Conservation (phyloP, 2,797 vertebrate genomes). For the Pipistrellus kuhlii region DNA sequence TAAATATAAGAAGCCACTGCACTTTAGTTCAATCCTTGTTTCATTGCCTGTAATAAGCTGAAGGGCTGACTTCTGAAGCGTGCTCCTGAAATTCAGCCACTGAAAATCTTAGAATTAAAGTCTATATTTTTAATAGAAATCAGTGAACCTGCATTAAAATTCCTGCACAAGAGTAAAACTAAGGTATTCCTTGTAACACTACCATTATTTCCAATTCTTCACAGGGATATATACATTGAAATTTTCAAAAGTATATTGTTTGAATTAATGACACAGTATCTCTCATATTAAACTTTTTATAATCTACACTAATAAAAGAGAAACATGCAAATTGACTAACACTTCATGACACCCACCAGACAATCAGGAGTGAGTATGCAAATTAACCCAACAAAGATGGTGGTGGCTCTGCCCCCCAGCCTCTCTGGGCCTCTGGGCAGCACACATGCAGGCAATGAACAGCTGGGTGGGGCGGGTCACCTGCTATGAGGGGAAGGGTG, state of each 20-base stretch:
- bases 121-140: conserved; percentile 60
- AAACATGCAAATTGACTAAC: too few relatives aligned
- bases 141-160: conserved; percentile 55
- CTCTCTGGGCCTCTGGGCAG: too few relatives aligned
- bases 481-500: too few relatives aligned
- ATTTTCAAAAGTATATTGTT: conserved; percentile 22
- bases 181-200: conserved; percentile 10
- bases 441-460: too few relatives aligned
- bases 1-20: neutral
- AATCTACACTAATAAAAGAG: neutral
- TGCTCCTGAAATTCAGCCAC: conserved; percentile 58
- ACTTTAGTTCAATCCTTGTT: neutral
- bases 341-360: too few relatives aligned
- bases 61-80: conserved; percentile 61
- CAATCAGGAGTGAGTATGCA: too few relatives aligned
- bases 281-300: conserved; percentile 21
- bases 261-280: neutral
- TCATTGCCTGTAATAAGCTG: conserved; percentile 68
- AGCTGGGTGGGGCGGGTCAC: too few relatives aligned
- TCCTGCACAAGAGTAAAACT: neutral
- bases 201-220: conserved; percentile 19
- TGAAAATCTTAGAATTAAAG: conserved; percentile 72
- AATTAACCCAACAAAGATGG: too few relatives aligned
- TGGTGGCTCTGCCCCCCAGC: too few relatives aligned
- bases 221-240: neutral